Base-by-base conservation (phyloP, 2,888 invertebrate genomes). In the Taenaris catops region DNA sequence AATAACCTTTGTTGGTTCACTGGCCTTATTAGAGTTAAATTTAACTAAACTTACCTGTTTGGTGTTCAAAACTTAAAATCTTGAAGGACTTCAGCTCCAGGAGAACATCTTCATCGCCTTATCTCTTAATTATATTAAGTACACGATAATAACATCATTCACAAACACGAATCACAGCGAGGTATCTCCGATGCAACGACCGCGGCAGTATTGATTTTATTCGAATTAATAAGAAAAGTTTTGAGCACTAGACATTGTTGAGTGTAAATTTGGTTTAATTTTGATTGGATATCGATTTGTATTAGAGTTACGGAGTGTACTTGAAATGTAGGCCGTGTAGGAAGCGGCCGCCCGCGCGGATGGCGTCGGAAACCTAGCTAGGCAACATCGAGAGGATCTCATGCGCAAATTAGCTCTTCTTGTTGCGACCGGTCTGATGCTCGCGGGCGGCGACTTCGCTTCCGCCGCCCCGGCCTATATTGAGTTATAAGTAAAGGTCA, bases 251-350 rank as follows among this genome's bases (percentile, higher is more conserved):
- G 25, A 25, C 42, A 45, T 28, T 10, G 26, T 39, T 10, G 10
- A 25, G 8, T 25, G 8, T 12, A 10, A 42, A 32, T 25, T 41
- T 32, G 38, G 40, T 48, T 44, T 44, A 28, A 39, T 39, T 51
- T 69, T 59, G 66, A 60, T 51, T 64, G 55, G 50, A 46, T 78
- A 79, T 81, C 70, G 80, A 78, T 79, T 76, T 60, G 61, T 55
- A 55, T 63, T 63, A 55, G 65, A 59, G 53, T 49, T 31, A 43
- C 44, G 32, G 51, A 55, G 37, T 19, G 33, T 25, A 36, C 37
- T 33, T 41, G 42, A 41, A 25, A 45, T 43, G 46, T 53, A 47
- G 53, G 58, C 55, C 53, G 56, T 45, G 38, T 46, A 52, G 53
- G 53, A 48, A 46, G 54, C 75, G 72, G 63, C 72, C 78, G 68